Percentiles rank a stretch among this genome's conserved stretches.
These are phyloP conservation scores for Mimachlamys varia DNA, from an alignment of 2,888 invertebrate genomes.

Conservation along the genomic window DNA sequence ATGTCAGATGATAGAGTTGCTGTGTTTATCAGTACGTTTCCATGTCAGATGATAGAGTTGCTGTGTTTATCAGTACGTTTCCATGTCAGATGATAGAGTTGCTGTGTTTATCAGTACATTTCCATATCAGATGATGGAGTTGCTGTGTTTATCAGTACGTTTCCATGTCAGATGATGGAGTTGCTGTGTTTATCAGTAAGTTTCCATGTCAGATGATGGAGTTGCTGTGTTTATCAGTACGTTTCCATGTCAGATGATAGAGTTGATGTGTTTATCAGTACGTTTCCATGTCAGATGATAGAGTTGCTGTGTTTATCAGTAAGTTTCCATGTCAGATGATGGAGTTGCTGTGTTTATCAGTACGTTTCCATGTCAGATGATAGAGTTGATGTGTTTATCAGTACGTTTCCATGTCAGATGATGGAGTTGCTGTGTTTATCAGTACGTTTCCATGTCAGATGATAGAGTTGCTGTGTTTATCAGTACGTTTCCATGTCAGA, in stretches of 20 bases:
- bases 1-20: constrained; percentile 84
- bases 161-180: constrained; percentile 83
- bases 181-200: constrained; percentile 86
- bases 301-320: constrained; percentile 88
- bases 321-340: constrained; percentile 79
- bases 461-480: constrained; percentile 89
- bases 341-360: constrained; percentile 88
- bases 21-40: constrained; percentile 84
- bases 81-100: constrained; percentile 84
- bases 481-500: constrained; percentile 58
- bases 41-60: constrained; percentile 84
- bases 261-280: constrained; percentile 87
- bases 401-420: constrained; percentile 60
- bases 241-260: constrained; percentile 81
- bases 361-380: constrained; percentile 61
- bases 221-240: constrained; percentile 86
- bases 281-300: constrained; percentile 79
- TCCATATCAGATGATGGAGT: constrained; percentile 83
- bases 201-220: constrained; percentile 83
- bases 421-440: constrained; percentile 90
- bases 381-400: constrained; percentile 90
- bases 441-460: constrained; percentile 59
- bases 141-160: constrained; percentile 85
- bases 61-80: constrained; percentile 84
- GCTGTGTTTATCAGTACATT: constrained; percentile 84